Percentiles rank a stretch among this genome's conserved stretches.
Conservation (phyloP, 2,113 vertebrate genomes). For the Anseranas semipalmata region DNA sequence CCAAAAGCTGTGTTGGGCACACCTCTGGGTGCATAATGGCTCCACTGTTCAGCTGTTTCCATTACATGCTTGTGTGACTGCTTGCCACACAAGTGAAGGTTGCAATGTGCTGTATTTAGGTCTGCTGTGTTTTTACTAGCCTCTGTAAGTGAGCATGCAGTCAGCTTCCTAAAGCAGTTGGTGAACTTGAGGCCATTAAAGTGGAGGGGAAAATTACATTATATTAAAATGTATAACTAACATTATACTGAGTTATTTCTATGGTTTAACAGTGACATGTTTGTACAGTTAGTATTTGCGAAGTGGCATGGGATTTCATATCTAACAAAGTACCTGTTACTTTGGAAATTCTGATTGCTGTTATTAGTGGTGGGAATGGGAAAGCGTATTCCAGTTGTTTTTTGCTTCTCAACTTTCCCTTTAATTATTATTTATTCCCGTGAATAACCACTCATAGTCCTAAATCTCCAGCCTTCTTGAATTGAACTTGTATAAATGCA, state of each 20-base stretch:
- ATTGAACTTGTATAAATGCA: not conserved
- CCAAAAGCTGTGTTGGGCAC: rapidly evolving
- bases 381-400: not conserved
- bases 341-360: not conserved
- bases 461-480: not conserved
- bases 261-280: not conserved
- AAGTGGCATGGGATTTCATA: not conserved
- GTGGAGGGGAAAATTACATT: not conserved
- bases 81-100: not conserved
- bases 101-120: not conserved
- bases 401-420: not conserved
- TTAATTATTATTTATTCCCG: not conserved
- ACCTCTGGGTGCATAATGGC: not conserved
- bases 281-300: not conserved
- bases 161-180: not conserved
- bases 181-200: not conserved
- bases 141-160: not conserved
- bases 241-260: not conserved
- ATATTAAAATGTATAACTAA: not conserved
- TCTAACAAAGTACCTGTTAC: not conserved
- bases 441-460: not conserved
- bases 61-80: not conserved
- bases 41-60: not conserved
- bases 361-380: not conserved
- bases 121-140: not conserved